Base-by-base conservation (phyloP, 1,140 invertebrate species). In the Drosophila triauraria region DNA sequence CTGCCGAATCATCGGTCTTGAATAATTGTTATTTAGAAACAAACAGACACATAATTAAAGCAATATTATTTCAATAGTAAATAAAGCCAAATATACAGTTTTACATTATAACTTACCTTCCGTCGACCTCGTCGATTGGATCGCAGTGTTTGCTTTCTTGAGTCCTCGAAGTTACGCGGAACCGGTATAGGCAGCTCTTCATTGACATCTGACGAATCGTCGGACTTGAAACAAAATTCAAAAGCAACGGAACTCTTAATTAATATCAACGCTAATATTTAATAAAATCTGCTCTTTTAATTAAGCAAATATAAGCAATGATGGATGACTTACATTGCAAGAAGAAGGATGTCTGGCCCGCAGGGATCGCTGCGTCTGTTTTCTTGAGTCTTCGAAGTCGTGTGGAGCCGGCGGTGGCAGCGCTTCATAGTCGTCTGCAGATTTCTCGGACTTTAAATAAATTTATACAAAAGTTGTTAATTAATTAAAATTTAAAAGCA, bases 71-170 rank as follows among this genome's bases (percentile, higher is more conserved):
- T 51, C 3, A 50, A 17, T 7, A 30, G 8, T 13, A 53, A 20
- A 12, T 35, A n/a, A 35, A 35, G 35, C 10, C 35, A 12, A 12
- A 12, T 12, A 10, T 35, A 8, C 32, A 35, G 3, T 12, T 35
- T 2, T 12, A 12, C 10, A 20, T 35, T 8, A 20, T 54, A 1
- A 5, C 51, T 23, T 17, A 56, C 53, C 15, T n/a, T 4, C 6
- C 32, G 32, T 20, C 17, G 4, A 56, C 69, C 50, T 35, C 4
- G 12, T 83, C 82, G 47, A 68, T 47, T 8, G 53, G 64, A 23
- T 3, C 67, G 27, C 6, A 23, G 20, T 25, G 9, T 40, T 4
- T 15, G 20, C n/a, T 4, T 17, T n/a, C 2, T n/a, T 23, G 35
- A 56, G 53, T 40, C 35, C 3, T n/a, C 8, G 1, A 56, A 56